A percentile compares a stretch with the other conserved stretches of the same genome.
phyloP scores from a whole-genome alignment of 2,797 vertebrate genomes.

The Cynopterus sphinx region DNA sequence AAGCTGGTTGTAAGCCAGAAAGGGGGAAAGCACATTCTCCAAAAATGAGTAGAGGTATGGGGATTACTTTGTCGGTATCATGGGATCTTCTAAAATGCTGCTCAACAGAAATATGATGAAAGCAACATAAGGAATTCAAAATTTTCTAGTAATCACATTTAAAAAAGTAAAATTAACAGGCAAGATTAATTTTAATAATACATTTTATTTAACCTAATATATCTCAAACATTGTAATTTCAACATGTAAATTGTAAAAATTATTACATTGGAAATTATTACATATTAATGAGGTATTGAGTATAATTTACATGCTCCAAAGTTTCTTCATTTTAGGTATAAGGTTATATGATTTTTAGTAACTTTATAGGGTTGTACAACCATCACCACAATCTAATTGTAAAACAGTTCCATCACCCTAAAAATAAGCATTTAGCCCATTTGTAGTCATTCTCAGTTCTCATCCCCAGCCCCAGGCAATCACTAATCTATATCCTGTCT shows the following conservation, averaged over 20 bases:
- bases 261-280: background rate
- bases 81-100: background rate
- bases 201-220: constrained; percentile 12
- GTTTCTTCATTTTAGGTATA: background rate
- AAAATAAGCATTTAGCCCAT: background rate
- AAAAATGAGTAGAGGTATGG: background rate
- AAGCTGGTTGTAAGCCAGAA: background rate
- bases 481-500: background rate
- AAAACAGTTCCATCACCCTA: background rate
- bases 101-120: background rate
- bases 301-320: background rate
- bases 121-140: background rate
- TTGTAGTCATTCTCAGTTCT: background rate
- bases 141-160: background rate
- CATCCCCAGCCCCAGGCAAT: background rate
- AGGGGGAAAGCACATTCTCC: background rate
- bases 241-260: constrained; percentile 27
- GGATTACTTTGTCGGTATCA: background rate
- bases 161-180: background rate
- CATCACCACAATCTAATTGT: background rate
- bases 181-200: background rate
- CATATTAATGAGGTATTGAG: background rate
- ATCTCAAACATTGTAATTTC: background rate
- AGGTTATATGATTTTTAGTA: background rate
- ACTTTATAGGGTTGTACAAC: background rate